Percentiles rank a stretch among this genome's conserved stretches.
Conservation (phyloP, 2,888 invertebrate species). For the Rotaria magnacalcarata region DNA sequence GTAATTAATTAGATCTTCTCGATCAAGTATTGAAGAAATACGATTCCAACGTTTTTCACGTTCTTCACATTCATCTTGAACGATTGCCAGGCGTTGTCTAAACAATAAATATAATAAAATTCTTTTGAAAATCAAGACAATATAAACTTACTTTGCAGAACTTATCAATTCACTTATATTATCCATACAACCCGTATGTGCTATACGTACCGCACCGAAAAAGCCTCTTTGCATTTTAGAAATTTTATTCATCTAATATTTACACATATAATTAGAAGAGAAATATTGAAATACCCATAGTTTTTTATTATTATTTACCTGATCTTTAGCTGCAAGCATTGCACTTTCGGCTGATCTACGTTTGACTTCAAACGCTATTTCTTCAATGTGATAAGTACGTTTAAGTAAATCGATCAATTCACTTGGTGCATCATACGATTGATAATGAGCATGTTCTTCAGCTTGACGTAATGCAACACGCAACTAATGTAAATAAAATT, state of each 20-base stretch:
- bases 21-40: conserved; percentile 8
- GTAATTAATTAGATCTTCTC: not conserved
- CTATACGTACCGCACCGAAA: conserved; percentile 44
- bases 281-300: not conserved
- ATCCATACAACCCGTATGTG: conserved; percentile 43
- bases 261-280: not conserved
- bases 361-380: conserved; percentile 31
- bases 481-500: not conserved
- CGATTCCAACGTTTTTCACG: conserved; percentile 32
- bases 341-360: conserved; percentile 39
- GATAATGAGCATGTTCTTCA: conserved; percentile 32
- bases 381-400: conserved; percentile 34
- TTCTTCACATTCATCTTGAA: conserved; percentile 27
- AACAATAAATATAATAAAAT: not conserved
- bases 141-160: conserved; percentile 27
- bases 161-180: conserved; percentile 39
- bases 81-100: not conserved
- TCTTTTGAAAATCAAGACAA: not conserved
- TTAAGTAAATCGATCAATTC: conserved; percentile 38
- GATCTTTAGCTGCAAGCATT: conserved; percentile 20
- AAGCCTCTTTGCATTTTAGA: conserved; percentile 42
- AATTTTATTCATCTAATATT: conserved; percentile 38
- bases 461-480: not conserved
- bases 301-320: not conserved
- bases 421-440: conserved; percentile 40